These are phyloP conservation scores for Macquaria australasica DNA, from an alignment of 2,113 vertebrate species.

Conservation along the genomic window DNA sequence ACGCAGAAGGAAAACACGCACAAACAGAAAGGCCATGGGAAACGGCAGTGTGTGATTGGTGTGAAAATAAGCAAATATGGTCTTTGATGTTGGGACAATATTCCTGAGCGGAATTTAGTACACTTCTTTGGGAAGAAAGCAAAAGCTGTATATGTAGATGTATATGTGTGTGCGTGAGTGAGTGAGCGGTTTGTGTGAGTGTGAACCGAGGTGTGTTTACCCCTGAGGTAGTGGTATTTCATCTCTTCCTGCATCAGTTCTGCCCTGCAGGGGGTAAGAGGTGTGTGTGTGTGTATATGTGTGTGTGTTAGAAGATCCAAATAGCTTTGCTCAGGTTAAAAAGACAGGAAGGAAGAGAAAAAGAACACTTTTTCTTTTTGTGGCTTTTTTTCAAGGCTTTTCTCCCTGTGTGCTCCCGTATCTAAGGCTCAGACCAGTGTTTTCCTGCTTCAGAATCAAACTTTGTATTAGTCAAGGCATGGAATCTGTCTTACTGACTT, in stretches of 20 bases:
- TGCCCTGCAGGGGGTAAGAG: conserved; percentile 72
- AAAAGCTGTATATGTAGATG: conserved; percentile 46
- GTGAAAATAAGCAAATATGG: conserved; percentile 70
- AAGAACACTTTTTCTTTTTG: conserved; percentile 19
- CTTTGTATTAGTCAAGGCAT: background rate
- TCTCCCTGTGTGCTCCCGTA: background rate
- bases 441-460: background rate
- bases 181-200: conserved; percentile 50
- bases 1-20: background rate
- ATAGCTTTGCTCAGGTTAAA: conserved; percentile 68
- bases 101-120: conserved; percentile 45
- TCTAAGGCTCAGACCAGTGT: background rate
- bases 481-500: background rate
- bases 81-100: conserved; percentile 70
- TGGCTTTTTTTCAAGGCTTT: conserved; percentile 21
- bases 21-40: conserved; percentile 50
- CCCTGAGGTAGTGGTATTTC: conserved; percentile 80
- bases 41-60: conserved; percentile 65
- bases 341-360: conserved; percentile 57
- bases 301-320: conserved; percentile 53
- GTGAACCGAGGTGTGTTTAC: conserved; percentile 80
- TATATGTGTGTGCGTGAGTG: conserved; percentile 11
- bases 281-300: conserved; percentile 50
- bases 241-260: conserved; percentile 80
- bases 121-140: conserved; percentile 10